Evolutionary conservation across 37 sponge, comb jelly and placozoan species (phyloP).

Genomic region (Tethya wilhelma): DNA sequence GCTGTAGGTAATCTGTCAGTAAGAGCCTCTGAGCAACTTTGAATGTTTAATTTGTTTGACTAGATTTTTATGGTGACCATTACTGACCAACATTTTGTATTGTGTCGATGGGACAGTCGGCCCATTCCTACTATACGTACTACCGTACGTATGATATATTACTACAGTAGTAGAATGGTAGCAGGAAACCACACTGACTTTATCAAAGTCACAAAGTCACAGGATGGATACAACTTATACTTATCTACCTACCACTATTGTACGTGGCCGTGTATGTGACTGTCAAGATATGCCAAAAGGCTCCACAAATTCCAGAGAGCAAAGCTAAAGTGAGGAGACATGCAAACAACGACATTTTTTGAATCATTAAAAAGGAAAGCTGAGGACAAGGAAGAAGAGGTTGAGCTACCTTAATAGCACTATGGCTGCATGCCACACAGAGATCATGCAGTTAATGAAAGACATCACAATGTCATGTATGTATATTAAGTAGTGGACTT

Average conservation of each 20-base stretch:
- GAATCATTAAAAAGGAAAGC: not conserved
- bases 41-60: no score
- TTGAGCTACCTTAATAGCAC: not conserved
- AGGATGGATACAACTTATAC: conserved; percentile 1
- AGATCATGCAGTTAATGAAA: not conserved
- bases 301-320: no score
- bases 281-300: not conserved
- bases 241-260: conserved; percentile 32
- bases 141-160: conserved; percentile 13
- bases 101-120: no score
- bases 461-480: no score
- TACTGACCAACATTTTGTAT: no score
- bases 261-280: conserved; percentile 5
- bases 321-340: no score
- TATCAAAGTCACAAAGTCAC: not conserved
- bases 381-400: not conserved
- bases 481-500: no score
- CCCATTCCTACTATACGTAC: no score
- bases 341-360: not conserved
- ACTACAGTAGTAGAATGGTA: not conserved
- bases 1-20: no score
- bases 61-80: no score
- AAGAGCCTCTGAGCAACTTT: no score
- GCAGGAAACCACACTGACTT: not conserved
- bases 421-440: no score